Conservation (phyloP, 2,797 vertebrate species). For the Morus bassanus region DNA sequence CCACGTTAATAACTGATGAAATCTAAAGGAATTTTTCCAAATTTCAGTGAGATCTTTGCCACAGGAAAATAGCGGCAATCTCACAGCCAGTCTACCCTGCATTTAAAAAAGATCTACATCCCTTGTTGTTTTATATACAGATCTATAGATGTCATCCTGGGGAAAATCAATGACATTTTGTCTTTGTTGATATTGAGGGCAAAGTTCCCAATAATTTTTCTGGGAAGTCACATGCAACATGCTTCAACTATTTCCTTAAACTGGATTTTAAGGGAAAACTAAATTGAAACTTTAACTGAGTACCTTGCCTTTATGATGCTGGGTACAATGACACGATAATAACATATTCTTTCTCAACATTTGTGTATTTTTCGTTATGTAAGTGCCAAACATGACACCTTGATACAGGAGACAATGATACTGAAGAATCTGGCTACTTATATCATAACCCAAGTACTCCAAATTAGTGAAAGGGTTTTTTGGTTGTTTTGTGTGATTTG, state of each 20-base stretch:
- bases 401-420: neutral
- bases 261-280: neutral
- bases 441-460: neutral
- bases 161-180: neutral
- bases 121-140: neutral
- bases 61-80: neutral
- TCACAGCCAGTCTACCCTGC: neutral
- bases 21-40: neutral
- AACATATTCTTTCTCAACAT: neutral
- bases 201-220: neutral
- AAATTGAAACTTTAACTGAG: neutral
- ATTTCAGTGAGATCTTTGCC: neutral
- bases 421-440: neutral
- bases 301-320: neutral
- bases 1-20: neutral
- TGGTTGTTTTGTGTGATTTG: neutral
- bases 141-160: neutral
- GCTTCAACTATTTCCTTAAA: neutral
- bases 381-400: neutral
- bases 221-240: neutral
- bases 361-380: neutral
- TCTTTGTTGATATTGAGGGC: neutral
- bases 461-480: neutral
- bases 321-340: neutral
- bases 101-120: neutral